These are phyloP conservation scores for Lampris megalopsis DNA, from an alignment of 2,113 vertebrate genomes.

Conservation along the genomic window DNA sequence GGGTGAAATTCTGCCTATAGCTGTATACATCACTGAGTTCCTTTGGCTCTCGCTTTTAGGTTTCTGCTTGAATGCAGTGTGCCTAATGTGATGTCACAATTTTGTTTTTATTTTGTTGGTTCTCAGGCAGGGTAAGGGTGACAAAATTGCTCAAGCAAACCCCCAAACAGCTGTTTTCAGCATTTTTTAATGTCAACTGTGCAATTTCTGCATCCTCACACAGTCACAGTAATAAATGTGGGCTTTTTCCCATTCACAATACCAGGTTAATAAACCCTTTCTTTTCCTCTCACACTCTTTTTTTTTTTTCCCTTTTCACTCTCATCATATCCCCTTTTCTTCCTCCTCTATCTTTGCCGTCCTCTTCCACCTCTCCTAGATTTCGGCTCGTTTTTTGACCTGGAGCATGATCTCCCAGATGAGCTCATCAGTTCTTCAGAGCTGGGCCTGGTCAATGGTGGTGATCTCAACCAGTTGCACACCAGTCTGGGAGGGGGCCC, in stretches of 20 bases:
- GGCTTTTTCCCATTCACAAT: constrained; percentile 42
- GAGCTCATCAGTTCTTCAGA: constrained; percentile 96
- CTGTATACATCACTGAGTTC: constrained; percentile 6
- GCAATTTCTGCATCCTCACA: constrained; percentile 41
- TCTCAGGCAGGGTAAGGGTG: neutral
- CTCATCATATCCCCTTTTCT: neutral
- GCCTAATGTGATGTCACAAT: neutral
- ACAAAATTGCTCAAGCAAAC: constrained; percentile 21
- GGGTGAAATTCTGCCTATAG: constrained; percentile 5
- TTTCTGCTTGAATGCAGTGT: constrained; percentile 2
- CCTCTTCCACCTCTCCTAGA: constrained; percentile 80
- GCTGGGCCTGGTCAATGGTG: constrained; percentile 91
- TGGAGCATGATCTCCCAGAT: constrained; percentile 98
- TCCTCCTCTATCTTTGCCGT: constrained; percentile 35
- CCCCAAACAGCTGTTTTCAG: constrained; percentile 29
- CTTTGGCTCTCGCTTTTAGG: constrained; percentile 12
- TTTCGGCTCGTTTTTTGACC: constrained; percentile 95
- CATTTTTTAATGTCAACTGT: constrained; percentile 42
- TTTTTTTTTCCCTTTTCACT: neutral
- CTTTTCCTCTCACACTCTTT: constrained; percentile 1
- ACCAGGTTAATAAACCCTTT: constrained; percentile 17
- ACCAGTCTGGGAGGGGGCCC: constrained; percentile 87
- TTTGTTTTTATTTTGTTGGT: constrained; percentile 12
- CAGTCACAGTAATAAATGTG: constrained; percentile 45
- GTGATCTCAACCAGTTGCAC: constrained; percentile 94